Evolutionary conservation across 2,113 vertebrate genomes (phyloP).

Genomic region (Anser brachyrhynchus): DNA sequence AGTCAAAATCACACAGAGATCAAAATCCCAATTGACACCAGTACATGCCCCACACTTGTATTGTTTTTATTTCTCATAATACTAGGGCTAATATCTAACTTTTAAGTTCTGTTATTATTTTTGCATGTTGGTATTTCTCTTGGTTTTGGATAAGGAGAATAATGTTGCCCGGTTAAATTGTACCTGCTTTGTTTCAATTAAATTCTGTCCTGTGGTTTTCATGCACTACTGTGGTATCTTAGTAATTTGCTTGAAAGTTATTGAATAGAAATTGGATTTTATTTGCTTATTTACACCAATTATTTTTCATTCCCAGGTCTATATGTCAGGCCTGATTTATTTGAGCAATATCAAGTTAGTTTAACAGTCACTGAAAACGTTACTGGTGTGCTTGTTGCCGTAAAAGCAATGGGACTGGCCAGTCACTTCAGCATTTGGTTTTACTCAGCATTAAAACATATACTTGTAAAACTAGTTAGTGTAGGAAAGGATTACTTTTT

Average conservation of each 20-base stretch:
- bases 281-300: neutral
- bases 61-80: neutral
- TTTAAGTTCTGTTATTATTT: neutral
- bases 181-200: neutral
- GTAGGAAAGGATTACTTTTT: neutral
- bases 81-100: neutral
- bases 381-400: neutral
- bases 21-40: neutral
- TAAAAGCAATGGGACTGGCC: neutral
- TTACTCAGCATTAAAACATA: neutral
- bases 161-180: neutral
- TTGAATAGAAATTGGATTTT: neutral
- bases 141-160: neutral
- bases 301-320: neutral
- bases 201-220: neutral
- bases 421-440: neutral
- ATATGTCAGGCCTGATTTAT: neutral
- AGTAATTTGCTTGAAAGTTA: neutral
- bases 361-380: neutral
- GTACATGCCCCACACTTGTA: neutral
- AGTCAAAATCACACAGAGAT: neutral
- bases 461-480: neutral
- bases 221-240: neutral
- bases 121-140: neutral
- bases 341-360: neutral